phyloP scores from a whole-genome alignment of 2,797 vertebrate genomes.

The Trematomus bernacchii region DNA sequence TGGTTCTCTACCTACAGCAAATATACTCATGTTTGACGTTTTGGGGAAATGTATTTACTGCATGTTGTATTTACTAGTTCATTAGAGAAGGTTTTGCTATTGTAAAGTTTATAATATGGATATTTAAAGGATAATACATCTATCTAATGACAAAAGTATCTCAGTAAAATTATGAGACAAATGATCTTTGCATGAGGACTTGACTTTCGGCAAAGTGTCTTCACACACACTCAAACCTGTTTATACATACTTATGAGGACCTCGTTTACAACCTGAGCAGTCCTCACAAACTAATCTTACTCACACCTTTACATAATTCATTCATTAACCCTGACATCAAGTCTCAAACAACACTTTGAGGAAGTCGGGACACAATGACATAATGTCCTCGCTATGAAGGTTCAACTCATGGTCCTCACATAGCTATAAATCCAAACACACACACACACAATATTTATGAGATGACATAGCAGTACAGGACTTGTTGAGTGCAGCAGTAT shows the following conservation, averaged over 20 bases:
- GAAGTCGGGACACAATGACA: background rate
- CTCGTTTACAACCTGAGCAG: background rate
- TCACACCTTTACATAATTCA: background rate
- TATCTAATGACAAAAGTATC: background rate
- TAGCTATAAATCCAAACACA: background rate
- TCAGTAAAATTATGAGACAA: background rate
- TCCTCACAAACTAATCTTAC: background rate
- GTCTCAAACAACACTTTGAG: background rate
- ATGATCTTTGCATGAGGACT: too few species aligned
- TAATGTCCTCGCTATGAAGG: background rate
- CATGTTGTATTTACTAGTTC: background rate
- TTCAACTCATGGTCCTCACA: background rate
- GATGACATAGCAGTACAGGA: background rate
- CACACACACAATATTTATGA: conserved; percentile 14
- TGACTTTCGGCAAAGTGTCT: background rate
- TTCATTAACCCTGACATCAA: background rate
- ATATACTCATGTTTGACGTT: background rate
- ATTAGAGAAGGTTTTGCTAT: background rate
- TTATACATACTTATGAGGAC: background rate
- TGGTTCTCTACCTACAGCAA: background rate
- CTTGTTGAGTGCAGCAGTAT: conserved; percentile 17
- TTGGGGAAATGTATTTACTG: too few species aligned
- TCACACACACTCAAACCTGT: background rate
- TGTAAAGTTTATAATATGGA: background rate
- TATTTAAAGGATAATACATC: background rate